A percentile compares a stretch with the other conserved stretches of the same genome.
Conservation (phyloP, 1,140 invertebrate species). For the Trichonephila inaurata region DNA sequence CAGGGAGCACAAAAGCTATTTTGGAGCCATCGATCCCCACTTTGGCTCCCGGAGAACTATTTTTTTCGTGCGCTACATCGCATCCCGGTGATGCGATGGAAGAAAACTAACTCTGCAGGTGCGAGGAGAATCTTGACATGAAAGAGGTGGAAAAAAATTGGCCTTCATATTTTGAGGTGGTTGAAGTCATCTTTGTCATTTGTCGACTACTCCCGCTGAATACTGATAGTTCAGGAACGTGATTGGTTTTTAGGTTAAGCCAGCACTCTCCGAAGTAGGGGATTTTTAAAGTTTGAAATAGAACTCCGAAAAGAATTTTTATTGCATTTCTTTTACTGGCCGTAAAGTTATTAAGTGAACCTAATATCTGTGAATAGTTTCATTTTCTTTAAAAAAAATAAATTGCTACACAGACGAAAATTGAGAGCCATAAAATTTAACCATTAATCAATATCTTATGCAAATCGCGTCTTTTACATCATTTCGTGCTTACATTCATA, state of each 20-base stretch:
- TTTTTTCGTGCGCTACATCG: conserved; percentile 32
- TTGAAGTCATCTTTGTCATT: conserved; percentile 35
- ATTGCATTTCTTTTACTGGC: too few species aligned
- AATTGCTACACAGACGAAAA: too few species aligned
- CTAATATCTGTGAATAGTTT: too few species aligned
- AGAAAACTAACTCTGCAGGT: conserved; percentile 9
- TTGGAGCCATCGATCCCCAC: conserved; percentile 40
- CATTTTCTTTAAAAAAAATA: too few species aligned
- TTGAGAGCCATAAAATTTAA: too few species aligned
- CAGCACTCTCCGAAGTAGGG: too few species aligned
- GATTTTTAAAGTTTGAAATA: too few species aligned
- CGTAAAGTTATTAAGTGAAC: too few species aligned
- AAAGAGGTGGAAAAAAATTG: not conserved
- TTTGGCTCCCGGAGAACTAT: not conserved
- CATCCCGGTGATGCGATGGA: conserved; percentile 12
- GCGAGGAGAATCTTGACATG: not conserved
- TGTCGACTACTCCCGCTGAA: not conserved
- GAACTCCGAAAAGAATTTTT: too few species aligned
- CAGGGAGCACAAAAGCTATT: conserved; percentile 36
- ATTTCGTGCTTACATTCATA: too few species aligned
- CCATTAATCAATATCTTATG: too few species aligned
- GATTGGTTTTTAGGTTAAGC: not conserved
- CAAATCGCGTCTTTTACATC: too few species aligned
- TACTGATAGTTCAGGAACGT: not conserved
- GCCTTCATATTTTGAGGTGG: conserved; percentile 7